phyloP scores from a whole-genome alignment of 37 sponge, comb jelly and placozoan genomes.

The Ephydatia muelleri region DNA sequence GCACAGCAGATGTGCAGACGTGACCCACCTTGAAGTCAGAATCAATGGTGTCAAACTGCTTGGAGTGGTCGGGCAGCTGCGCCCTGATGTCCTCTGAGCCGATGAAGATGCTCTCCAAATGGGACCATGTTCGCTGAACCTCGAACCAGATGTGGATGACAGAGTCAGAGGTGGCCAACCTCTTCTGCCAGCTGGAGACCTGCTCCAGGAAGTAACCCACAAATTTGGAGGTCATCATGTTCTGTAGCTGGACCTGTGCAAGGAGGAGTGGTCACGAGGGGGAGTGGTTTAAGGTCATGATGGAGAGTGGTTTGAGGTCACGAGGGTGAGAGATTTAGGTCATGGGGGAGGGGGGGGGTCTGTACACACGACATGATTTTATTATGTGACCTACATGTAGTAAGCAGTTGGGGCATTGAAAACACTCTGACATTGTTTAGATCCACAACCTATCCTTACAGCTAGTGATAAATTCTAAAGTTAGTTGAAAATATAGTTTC shows the following conservation, averaged over 20 bases:
- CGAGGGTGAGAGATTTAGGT: too few species aligned
- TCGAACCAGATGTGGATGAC: slow-evolving; percentile 99
- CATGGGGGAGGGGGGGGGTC: too few species aligned
- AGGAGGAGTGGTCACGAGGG: not conserved
- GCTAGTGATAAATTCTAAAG: too few species aligned
- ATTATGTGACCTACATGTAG: too few species aligned
- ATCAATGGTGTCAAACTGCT: slow-evolving; percentile 95
- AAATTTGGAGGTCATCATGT: slow-evolving; percentile 98
- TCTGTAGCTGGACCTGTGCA: slow-evolving; percentile 94
- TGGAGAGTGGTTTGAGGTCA: too few species aligned
- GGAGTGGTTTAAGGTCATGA: too few species aligned
- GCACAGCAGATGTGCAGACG: too few species aligned
- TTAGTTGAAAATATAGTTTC: too few species aligned
- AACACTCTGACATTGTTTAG: too few species aligned
- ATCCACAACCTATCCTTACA: too few species aligned
- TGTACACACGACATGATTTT: too few species aligned
- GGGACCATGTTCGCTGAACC: slow-evolving; percentile 99
- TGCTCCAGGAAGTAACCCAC: slow-evolving; percentile 97
- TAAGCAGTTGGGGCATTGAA: too few species aligned
- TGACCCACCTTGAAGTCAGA: slow-evolving; percentile 83
- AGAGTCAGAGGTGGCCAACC: slow-evolving; percentile 92
- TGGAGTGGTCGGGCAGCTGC: slow-evolving; percentile 97
- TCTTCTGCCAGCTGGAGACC: slow-evolving; percentile 96
- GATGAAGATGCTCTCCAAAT: slow-evolving; percentile 98
- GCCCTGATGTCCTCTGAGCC: slow-evolving; percentile 96